A percentile compares a stretch with the other conserved stretches of the same genome.
Evolutionary conservation across 2,113 vertebrate genomes (phyloP).

Genomic region (Cromileptes altivelis): DNA sequence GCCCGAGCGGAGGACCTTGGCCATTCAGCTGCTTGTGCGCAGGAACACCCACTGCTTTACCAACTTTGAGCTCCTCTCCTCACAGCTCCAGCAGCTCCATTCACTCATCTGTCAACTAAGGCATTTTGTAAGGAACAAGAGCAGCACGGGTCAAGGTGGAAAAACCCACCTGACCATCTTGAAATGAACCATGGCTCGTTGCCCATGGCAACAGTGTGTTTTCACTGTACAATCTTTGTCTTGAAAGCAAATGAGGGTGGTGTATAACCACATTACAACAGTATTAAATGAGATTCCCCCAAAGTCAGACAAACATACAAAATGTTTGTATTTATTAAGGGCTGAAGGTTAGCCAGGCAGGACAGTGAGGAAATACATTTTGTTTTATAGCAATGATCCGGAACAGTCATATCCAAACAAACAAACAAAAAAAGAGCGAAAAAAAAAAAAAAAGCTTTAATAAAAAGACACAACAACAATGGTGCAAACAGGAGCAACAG

Average conservation of each 20-base stretch:
- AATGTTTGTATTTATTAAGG: constrained; percentile 5
- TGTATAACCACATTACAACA: not conserved
- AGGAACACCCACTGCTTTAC: constrained; percentile 39
- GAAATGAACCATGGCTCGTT: constrained; percentile 21
- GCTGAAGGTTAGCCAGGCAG: not conserved
- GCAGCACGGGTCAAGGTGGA: constrained; percentile 45
- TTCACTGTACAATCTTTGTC: constrained; percentile 20
- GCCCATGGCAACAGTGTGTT: constrained; percentile 42
- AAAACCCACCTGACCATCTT: constrained; percentile 38
- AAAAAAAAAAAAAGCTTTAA: not conserved
- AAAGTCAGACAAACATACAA: not conserved
- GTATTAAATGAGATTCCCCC: not conserved
- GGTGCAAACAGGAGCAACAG: not conserved
- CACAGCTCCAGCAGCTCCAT: constrained; percentile 7
- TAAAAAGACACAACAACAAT: not conserved
- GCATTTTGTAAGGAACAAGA: constrained; percentile 15
- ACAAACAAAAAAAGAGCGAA: not conserved
- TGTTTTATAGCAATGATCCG: not conserved
- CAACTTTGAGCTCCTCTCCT: not conserved
- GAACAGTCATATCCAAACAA: not conserved
- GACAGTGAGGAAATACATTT: not conserved
- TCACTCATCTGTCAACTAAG: constrained; percentile 18
- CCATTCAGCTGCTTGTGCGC: constrained; percentile 33
- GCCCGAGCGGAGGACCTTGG: constrained; percentile 57
- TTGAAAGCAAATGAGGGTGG: not conserved